Evolutionary conservation across 2,113 vertebrate species (phyloP).

Genomic region (Talpa occidentalis): DNA sequence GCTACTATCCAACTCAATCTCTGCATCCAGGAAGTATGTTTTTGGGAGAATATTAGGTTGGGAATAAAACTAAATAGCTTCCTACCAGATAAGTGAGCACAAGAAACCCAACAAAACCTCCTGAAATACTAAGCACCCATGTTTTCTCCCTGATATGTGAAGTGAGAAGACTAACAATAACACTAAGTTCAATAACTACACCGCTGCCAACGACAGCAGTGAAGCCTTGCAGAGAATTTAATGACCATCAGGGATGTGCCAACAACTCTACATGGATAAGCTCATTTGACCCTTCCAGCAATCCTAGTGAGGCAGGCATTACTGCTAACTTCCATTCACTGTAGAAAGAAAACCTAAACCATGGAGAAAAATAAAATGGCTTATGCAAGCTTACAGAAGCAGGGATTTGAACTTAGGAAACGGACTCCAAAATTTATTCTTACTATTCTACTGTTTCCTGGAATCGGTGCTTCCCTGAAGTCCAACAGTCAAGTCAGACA

Average conservation of each 20-base stretch:
- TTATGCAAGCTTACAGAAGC: not conserved
- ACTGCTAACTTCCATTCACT: not conserved
- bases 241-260: not conserved
- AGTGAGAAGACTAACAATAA: not conserved
- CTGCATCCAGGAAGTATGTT: not conserved
- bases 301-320: not conserved
- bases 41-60: not conserved
- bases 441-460: not conserved
- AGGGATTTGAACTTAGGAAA: not conserved
- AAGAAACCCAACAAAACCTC: not conserved
- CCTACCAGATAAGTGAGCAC: not conserved
- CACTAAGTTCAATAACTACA: not conserved
- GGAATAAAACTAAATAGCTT: not conserved
- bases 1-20: not conserved
- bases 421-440: not conserved
- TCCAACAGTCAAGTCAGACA: not conserved
- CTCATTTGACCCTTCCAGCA: not conserved
- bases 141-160: not conserved
- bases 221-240: not conserved
- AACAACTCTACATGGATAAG: not conserved
- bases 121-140: not conserved
- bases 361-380: not conserved
- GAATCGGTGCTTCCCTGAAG: not conserved
- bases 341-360: slow-evolving; percentile 2
- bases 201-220: not conserved